Conservation (phyloP, 2,797 vertebrate species). For the Ciconia nigra region DNA sequence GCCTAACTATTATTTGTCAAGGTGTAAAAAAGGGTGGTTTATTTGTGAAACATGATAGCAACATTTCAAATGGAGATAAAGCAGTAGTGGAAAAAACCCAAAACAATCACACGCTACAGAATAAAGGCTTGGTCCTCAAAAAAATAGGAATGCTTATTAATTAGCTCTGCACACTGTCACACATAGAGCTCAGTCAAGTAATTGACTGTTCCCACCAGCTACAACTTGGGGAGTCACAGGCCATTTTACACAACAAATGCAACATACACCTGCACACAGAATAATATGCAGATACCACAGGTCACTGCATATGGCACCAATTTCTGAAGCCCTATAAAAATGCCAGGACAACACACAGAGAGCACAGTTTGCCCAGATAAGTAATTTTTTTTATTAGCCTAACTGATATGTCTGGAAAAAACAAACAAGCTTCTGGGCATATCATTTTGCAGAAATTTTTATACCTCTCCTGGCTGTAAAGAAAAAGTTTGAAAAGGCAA, state of each 20-base stretch:
- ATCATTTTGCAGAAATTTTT: background rate
- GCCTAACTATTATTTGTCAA: background rate
- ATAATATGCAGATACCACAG: background rate
- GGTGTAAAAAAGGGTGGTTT: background rate
- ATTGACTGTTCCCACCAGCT: background rate
- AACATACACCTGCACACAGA: background rate
- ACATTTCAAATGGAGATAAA: background rate
- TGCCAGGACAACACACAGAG: background rate
- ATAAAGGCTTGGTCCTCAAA: background rate
- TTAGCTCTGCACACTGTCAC: background rate
- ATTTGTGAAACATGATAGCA: background rate
- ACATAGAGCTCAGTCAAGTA: background rate
- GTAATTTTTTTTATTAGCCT: background rate
- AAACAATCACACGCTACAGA: background rate
- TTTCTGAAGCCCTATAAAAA: background rate
- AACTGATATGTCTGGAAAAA: background rate
- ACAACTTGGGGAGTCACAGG: background rate
- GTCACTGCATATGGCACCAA: background rate
- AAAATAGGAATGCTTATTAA: background rate
- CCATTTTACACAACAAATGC: background rate
- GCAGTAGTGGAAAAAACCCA: rapidly evolving
- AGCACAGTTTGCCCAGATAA: background rate
- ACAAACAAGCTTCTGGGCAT: background rate
- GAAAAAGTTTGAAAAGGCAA: background rate
- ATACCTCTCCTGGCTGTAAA: background rate